Base-by-base conservation (phyloP, 2,797 vertebrate genomes). In the Hoplostethus atlanticus region DNA sequence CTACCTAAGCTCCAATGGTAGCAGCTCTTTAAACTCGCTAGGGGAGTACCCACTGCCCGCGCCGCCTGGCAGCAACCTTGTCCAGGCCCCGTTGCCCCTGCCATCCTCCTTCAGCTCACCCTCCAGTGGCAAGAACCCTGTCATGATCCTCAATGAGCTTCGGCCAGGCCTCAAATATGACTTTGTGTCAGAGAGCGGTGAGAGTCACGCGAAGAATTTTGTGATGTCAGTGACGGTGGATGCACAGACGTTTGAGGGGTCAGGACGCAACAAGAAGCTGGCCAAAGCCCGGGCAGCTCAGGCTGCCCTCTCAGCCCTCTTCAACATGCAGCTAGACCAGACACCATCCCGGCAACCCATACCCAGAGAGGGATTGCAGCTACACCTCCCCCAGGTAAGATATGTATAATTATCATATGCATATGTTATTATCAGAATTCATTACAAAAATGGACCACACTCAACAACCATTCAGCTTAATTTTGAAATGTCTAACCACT, bases 191-290 rank as follows among this genome's bases (percentile, higher is more conserved):
- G 98, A 99, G 89, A 99, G 97, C 0, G 98, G 98, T 7, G 98
- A 99, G 91, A 99, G 98, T 92, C 98, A 99, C 0, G 98, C 98
- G 85, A 99, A 99, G 89, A 99, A 97, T 94, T 99, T 99, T 78
- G 97, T 98, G 86, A 98, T 99, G 98, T 96, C 97, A 0, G 98
- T 99, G 90, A 97, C 96, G 0, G 98, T 98, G 89, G 98, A 99
- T 0, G 90, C 95, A 6, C 97, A 97, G 92, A 97, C 94, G 13
- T 99, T 99, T 21, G 96, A 99, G 81, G 98, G 98, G 79, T 99
- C 97, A 0, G 98, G 98, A 5, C 95, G 98, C 78, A 99, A 99
- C 89, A 99, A 99, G 93, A 99, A 98, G 91, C 93, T 99, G 81
- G 98, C 98, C 5, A 99, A 99, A 86, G 97, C 98, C 44, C 96